Conservation (phyloP, 92 coral and sea anemone species). For the Hydrozoanthus gracilis region DNA sequence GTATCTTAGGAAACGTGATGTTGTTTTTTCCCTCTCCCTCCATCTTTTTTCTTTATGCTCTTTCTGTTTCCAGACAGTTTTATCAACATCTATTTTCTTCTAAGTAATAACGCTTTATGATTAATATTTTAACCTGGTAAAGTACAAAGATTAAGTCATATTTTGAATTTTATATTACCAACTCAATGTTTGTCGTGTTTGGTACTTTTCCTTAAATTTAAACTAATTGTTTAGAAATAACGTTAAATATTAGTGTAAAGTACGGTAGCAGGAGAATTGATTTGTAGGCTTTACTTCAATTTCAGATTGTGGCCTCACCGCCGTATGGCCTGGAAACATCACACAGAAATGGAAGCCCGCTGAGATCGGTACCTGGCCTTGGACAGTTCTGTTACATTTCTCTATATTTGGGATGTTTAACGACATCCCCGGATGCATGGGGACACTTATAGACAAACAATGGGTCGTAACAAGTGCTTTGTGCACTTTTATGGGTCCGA, state of each 20-base stretch:
- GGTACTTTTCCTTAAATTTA: too few relatives aligned
- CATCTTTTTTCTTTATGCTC: too few relatives aligned
- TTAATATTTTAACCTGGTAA: too few relatives aligned
- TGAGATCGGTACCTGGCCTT: conserved; percentile 80
- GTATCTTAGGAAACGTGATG: too few relatives aligned
- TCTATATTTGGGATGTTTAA: conserved; percentile 50
- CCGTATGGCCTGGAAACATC: conserved; percentile 57
- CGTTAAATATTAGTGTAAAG: too few relatives aligned
- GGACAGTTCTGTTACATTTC: conserved; percentile 85
- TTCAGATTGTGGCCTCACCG: conserved; percentile 89
- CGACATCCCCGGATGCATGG: conserved; percentile 87
- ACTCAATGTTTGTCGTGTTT: too few relatives aligned
- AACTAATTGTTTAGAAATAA: not conserved
- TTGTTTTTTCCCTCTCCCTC: too few relatives aligned
- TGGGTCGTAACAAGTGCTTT: conserved; percentile 88
- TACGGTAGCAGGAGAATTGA: not conserved
- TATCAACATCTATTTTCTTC: too few relatives aligned
- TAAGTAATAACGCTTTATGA: too few relatives aligned
- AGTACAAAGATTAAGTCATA: too few relatives aligned
- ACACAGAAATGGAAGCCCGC: conserved; percentile 76
- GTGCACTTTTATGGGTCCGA: conserved; percentile 69
- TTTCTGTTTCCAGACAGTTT: too few relatives aligned
- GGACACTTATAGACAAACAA: conserved; percentile 83
- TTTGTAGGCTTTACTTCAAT: not conserved
- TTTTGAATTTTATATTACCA: too few relatives aligned